Evolutionary conservation across 2,888 invertebrate genomes (phyloP), one percentile per base, ranked within the genome.

Genomic region (Nephrocerus scutellatus): DNA sequence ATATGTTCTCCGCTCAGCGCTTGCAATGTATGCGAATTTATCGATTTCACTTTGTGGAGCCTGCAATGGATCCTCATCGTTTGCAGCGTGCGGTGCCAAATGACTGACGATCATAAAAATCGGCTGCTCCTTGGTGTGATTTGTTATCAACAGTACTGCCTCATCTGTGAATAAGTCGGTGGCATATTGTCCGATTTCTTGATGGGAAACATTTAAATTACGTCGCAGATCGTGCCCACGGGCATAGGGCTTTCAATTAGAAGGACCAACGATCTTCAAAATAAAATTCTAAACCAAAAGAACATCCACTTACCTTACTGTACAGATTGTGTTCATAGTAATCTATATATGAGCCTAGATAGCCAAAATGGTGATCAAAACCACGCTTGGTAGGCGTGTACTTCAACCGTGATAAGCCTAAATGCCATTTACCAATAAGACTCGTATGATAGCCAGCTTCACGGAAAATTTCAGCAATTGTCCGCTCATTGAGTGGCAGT

Each of bases 381-480:
- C 89, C 89, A 30, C 88, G 73, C 47, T 68, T 68, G 0, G 75
- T 75, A 2, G 89, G 88, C 8, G 83, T 78, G 56, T 71, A 72
- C 1, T 47, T 49, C 10, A 53, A 54, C 35, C 75, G 73, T 49
- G 79, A 82, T 73, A 82, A 87, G 5, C 92, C 92, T 43, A 91
- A 74, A 63, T 86, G 84, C 92, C 92, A 92, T 72, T 93, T 93
- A 15, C 93, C 93, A 7, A 93, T 76, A 6, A 88, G 74, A 60
- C 86, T 82, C 0, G 89, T 89, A 19, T 69, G 65, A 63, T 92
- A 93, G 0, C 86, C 88, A 46, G 85, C 70, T 49, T 82, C 76
- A 53, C 72, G 71, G 43, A 79, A 70, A 55, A 76, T 72, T 49
- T 84, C 72, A 0, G 89, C 84, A 51, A 91, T 67, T 7, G 88